These are phyloP conservation scores for Oceanites oceanicus DNA, from an alignment of 2,113 vertebrate species.

Conservation along the genomic window DNA sequence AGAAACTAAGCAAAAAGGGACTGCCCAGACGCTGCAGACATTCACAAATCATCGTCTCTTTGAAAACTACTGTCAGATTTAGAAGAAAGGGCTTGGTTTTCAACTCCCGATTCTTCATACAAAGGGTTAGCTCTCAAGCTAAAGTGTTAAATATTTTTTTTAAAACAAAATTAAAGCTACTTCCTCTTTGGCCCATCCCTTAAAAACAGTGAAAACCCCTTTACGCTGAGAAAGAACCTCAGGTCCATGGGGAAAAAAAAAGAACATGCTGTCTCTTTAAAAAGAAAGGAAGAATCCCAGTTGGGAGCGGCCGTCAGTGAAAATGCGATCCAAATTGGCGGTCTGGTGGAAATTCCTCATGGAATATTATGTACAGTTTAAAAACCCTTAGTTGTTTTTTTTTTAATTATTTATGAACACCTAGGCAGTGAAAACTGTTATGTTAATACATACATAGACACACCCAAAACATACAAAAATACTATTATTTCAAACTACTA, in stretches of 20 bases:
- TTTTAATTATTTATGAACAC: conserved; percentile 80
- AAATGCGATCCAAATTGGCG: conserved; percentile 78
- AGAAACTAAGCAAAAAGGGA: conserved; percentile 7
- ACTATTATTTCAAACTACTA: conserved; percentile 98
- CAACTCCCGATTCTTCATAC: conserved; percentile 11
- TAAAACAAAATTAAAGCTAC: neutral
- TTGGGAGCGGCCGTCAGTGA: conserved; percentile 76
- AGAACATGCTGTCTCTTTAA: conserved; percentile 75
- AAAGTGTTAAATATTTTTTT: neutral
- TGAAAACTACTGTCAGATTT: neutral
- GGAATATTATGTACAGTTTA: conserved; percentile 89
- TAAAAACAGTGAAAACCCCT: conserved; percentile 59
- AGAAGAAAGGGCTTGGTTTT: conserved; percentile 34
- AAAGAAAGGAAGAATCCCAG: conserved; percentile 68
- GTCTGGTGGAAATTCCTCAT: conserved; percentile 78
- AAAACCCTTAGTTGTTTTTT: conserved; percentile 62
- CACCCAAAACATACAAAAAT: conserved; percentile 99
- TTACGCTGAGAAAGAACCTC: neutral
- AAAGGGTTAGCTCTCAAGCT: conserved; percentile 46
- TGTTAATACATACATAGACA: conserved; percentile 91
- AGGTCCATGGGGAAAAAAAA: neutral
- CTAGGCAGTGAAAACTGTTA: conserved; percentile 96
- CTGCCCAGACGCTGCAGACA: neutral
- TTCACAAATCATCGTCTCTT: neutral
- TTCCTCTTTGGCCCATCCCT: conserved; percentile 46